Evolutionary conservation across 30 jellyfish, hydroid and myxozoan species (phyloP).

Genomic region (Aurelia aurita complex sp. Pacific): DNA sequence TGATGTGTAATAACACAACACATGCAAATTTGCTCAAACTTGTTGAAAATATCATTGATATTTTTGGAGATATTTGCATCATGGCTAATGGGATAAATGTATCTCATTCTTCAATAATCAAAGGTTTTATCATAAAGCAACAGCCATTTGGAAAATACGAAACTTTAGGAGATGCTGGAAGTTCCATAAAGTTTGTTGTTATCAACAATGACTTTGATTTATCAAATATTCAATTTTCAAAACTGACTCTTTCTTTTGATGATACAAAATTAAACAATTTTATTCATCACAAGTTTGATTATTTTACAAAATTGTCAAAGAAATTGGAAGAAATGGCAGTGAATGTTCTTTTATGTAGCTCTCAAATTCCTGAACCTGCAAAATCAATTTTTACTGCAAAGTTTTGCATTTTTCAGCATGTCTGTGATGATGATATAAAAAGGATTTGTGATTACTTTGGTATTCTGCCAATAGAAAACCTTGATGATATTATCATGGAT

Average conservation of each 20-base stretch:
- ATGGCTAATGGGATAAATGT: slow-evolving; percentile 20
- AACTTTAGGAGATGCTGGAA: background rate
- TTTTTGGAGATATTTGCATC: slow-evolving; percentile 42
- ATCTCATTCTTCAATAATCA: slow-evolving; percentile 6
- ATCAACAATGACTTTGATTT: slow-evolving; percentile 8
- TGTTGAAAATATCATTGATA: slow-evolving; percentile 23
- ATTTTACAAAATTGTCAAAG: background rate
- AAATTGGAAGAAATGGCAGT: background rate
- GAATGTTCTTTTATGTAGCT: slow-evolving; percentile 6
- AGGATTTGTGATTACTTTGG: slow-evolving; percentile 15
- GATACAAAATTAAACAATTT: background rate
- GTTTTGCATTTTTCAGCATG: slow-evolving; percentile 19
- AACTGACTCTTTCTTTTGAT: background rate
- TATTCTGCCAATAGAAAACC: slow-evolving; percentile 31
- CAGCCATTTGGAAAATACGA: slow-evolving; percentile 7
- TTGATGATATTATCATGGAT: slow-evolving; percentile 11
- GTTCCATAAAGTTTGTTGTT: slow-evolving; percentile 13
- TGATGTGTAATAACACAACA: background rate
- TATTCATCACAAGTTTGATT: background rate
- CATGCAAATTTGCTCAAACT: background rate
- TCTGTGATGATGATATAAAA: slow-evolving; percentile 34
- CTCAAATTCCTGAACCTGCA: slow-evolving; percentile 28
- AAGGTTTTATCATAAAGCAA: slow-evolving; percentile 29
- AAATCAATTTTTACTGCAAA: background rate
- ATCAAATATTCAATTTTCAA: slow-evolving; percentile 4